Evolutionary conservation across 2,113 vertebrate genomes (phyloP), one percentile per base, ranked within the genome.

Genomic region (Athene cunicularia): DNA sequence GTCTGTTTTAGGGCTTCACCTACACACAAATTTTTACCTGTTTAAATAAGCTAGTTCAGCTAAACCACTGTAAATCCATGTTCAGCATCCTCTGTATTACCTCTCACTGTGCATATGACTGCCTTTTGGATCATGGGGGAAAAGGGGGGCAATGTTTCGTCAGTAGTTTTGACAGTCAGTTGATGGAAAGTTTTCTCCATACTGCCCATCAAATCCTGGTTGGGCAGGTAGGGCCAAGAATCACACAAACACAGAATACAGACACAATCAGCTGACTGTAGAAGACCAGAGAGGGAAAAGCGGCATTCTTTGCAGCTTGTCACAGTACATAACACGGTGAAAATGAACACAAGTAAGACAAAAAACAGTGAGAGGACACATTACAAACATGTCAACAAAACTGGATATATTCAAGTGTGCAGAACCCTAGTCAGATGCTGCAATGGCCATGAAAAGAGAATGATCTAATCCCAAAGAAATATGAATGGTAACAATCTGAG

Each of bases 201-300:
- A 43, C 56, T 55, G 27, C 32, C 35, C 30, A 58, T 28, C 35
- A 53, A 58, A 43, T n/a, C 28, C 64, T 66, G 20, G 10, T 15
- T 63, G 63, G 20, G 32, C 41, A 56, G 26, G 14, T 50, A 56
- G 0, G 0, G 28, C 14, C 35, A 63, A 67, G 33, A 80, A 52
- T 14, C 3, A 3, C 1, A 1, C 0, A 1, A 68, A 62, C 32
- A 58, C 33, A 63, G 64, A 63, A 37, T 15, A 13, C 21, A 52
- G 16, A 49, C 14, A 37, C 19, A 28, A 41, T 32, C 50, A 76
- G 13, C 12, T 58, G 30, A 7, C 19, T 63, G 13, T 37, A 8
- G 26, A 84, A 60, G 39, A 76, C 39, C 32, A n/a, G 27, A 62
- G 26, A 53, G 24, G 23, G 43, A 75, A 58, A 76, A 64, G 7